A percentile compares a stretch with the other conserved stretches of the same genome.
phyloP scores from a whole-genome alignment of 2,797 vertebrate genomes.

The Avahi laniger region DNA sequence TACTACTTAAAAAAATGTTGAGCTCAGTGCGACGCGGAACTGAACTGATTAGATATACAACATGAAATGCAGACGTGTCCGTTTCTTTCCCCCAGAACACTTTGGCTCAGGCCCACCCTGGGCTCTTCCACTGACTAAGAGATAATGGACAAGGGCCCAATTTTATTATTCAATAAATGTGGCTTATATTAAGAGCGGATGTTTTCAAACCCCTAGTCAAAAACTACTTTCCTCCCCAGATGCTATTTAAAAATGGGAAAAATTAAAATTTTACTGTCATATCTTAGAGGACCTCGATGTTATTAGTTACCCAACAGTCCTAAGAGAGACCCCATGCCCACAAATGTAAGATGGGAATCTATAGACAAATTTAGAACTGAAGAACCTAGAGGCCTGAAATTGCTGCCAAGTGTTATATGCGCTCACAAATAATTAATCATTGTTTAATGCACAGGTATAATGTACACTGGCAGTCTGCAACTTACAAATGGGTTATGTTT shows the following conservation, averaged over 20 bases:
- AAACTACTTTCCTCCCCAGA: not conserved
- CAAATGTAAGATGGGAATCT: rapidly evolving
- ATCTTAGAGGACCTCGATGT: not conserved
- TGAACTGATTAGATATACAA: conserved; percentile 34
- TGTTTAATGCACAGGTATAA: conserved; percentile 3
- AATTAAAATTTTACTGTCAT: not conserved
- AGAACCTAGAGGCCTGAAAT: not conserved
- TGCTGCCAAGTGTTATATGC: not conserved
- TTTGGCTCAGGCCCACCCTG: not conserved
- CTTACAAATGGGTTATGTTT: not conserved
- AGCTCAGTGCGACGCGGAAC: not conserved
- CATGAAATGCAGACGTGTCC: not conserved
- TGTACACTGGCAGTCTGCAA: not conserved
- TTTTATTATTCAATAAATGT: not conserved
- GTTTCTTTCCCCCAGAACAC: not conserved
- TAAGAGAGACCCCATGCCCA: not conserved
- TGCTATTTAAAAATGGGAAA: not conserved
- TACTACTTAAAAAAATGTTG: not conserved
- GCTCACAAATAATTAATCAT: not conserved
- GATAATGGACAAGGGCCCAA: not conserved
- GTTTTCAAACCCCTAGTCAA: not conserved
- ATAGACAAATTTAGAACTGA: not conserved
- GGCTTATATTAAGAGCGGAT: not conserved
- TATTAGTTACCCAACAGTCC: not conserved
- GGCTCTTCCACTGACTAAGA: not conserved